Conservation (phyloP, 2,888 invertebrate species). For the Tetragonisca angustula region DNA sequence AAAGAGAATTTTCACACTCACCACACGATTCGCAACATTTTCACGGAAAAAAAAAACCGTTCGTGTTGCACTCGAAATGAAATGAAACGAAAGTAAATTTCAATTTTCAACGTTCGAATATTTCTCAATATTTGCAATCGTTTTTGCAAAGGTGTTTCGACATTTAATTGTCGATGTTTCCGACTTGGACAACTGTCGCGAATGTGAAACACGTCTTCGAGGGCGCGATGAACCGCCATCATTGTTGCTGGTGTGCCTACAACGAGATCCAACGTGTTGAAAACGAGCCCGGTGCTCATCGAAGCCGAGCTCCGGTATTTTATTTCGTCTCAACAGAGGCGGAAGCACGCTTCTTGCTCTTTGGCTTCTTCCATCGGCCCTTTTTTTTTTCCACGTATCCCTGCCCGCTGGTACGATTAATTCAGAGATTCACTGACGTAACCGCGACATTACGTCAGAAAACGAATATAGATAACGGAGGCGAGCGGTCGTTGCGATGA, state of each 20-base stretch:
- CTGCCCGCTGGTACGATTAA: slow-evolving; percentile 38
- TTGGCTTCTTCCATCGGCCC: slow-evolving; percentile 54
- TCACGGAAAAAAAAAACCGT: too few species aligned
- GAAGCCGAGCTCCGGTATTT: slow-evolving; percentile 80
- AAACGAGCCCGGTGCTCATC: slow-evolving; percentile 74
- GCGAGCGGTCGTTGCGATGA: slow-evolving; percentile 15
- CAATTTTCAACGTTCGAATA: too few species aligned
- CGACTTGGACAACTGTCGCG: too few species aligned
- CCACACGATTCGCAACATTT: too few species aligned
- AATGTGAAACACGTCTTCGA: not conserved
- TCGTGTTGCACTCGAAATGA: too few species aligned
- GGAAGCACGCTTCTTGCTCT: slow-evolving; percentile 79
- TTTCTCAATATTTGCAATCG: too few species aligned
- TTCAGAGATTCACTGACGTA: slow-evolving; percentile 43
- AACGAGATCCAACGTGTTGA: slow-evolving; percentile 43
- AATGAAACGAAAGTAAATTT: too few species aligned
- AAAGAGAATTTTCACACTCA: too few species aligned
- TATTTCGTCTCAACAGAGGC: slow-evolving; percentile 74
- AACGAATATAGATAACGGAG: slow-evolving; percentile 23
- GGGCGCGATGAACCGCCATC: not conserved
- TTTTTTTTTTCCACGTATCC: slow-evolving; percentile 52
- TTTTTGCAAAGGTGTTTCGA: too few species aligned
- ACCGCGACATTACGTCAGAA: slow-evolving; percentile 37
- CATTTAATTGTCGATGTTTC: too few species aligned
- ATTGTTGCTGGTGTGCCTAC: not conserved